Evolutionary conservation across 2,888 invertebrate species (phyloP).

Genomic region (Dicyrtoma fusca): DNA sequence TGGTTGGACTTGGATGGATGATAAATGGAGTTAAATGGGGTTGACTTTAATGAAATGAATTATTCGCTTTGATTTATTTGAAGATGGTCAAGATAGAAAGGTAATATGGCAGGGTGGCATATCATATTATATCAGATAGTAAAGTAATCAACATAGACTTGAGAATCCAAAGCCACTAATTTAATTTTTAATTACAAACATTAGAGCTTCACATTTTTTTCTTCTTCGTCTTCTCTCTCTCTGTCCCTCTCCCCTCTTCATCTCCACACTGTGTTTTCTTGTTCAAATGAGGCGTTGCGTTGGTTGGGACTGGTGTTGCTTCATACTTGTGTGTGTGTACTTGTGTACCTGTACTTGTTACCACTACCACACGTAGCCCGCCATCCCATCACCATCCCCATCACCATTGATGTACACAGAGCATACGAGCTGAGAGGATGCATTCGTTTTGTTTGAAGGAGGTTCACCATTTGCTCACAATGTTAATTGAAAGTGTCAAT

Average conservation of each 20-base stretch:
- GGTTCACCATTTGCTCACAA: constrained; percentile 53
- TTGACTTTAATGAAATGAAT: constrained; percentile 32
- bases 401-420: neutral
- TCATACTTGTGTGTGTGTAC: too few relatives aligned
- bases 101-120: constrained; percentile 29
- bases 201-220: constrained; percentile 29
- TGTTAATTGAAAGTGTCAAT: constrained; percentile 79
- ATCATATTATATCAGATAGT: constrained; percentile 30
- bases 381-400: too few relatives aligned
- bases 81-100: constrained; percentile 35
- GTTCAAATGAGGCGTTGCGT: neutral
- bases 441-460: constrained; percentile 42
- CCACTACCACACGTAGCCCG: too few relatives aligned
- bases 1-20: constrained; percentile 4
- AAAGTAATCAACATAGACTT: constrained; percentile 36
- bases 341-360: too few relatives aligned
- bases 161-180: constrained; percentile 33
- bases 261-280: neutral
- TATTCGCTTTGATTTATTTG: constrained; percentile 34
- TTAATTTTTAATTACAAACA: constrained; percentile 43
- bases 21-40: constrained; percentile 31
- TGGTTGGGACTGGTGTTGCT: too few relatives aligned
- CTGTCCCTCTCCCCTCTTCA: constrained; percentile 17
- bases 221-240: constrained; percentile 1
- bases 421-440: neutral